These are phyloP conservation scores for Penaeus vannamei DNA, from an alignment of 1,140 invertebrate species.

Conservation along the genomic window DNA sequence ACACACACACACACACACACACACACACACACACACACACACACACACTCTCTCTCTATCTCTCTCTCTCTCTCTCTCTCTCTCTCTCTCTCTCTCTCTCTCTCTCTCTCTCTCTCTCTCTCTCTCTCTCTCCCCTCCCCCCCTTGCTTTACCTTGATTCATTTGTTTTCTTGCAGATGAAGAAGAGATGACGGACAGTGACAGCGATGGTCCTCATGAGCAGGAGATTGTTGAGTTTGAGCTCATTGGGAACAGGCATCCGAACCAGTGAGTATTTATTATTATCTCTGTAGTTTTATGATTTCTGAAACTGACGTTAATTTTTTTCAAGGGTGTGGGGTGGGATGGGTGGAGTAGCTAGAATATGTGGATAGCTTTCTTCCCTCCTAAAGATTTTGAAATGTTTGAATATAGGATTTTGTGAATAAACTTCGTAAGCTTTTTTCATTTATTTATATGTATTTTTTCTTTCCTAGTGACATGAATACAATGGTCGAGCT, in stretches of 20 bases:
- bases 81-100: too few species aligned
- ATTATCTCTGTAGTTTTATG: background rate
- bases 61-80: too few species aligned
- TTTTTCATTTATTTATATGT: background rate
- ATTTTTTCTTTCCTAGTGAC: constrained; percentile 77
- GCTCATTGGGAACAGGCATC: constrained; percentile 76
- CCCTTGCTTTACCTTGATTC: background rate
- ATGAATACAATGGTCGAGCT: constrained; percentile 90
- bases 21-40: too few species aligned
- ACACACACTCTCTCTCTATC: too few species aligned
- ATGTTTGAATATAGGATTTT: background rate
- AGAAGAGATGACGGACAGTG: constrained; percentile 65
- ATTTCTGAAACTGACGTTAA: background rate
- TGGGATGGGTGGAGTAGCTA: too few species aligned
- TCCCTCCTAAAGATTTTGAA: too few species aligned
- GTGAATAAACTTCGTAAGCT: background rate
- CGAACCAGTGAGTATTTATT: constrained; percentile 78
- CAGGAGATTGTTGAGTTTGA: constrained; percentile 68
- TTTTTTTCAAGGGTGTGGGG: too few species aligned
- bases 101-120: too few species aligned
- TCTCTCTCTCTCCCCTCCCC: too few species aligned
- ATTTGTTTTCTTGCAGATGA: constrained; percentile 36
- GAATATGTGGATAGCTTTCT: too few species aligned
- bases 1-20: too few species aligned
- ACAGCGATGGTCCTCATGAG: constrained; percentile 67